Evolutionary conservation across 2,797 vertebrate species (phyloP), one percentile per base, ranked within the genome.

Genomic region (Oryzias dopingdopingensis): DNA sequence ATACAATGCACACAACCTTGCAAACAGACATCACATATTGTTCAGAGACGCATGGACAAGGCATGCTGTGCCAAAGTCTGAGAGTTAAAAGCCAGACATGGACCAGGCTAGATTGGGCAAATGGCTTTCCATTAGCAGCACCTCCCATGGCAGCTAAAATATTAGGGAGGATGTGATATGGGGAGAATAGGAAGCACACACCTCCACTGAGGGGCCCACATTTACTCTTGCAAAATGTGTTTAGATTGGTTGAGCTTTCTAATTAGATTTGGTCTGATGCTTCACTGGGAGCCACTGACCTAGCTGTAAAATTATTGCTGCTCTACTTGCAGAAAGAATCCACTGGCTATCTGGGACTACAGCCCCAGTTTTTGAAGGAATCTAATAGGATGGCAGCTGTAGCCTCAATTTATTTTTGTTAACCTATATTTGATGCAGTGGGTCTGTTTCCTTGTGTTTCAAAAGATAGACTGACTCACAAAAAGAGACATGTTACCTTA

Each of bases 211-310:
- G 8, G 72, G 80, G 46, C 73, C 69, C 54, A 47, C 2, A 56
- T 82, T 77, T 77, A 78, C 77, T 78, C 74, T 79, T 52, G 60
- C 62, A 67, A 51, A 65, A 72, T 69, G 57, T 54, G 70, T 69
- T 72, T 70, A 68, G 75, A 85, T 84, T 81, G 67, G 77, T 79
- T 70, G 62, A 70, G 67, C 68, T 18, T 81, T 77, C 77, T 86
- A 86, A 87, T 90, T 88, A 86, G 82, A 84, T 75, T 72, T 67
- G 77, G 80, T 85, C 81, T 74, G 72, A 74, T 79, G 81, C 82
- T 83, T 84, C 85, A 84, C 84, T 82, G 56, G 85, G 86, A 89
- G 80, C 79, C 69, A 73, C 73, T 87, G 89, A 88, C 86, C 86
- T 84, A 68, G 76, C 81, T 81, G 79, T 87, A 83, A 87, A 77